phyloP scores from a whole-genome alignment of 1,140 invertebrate species.

The Limonius californicus region DNA sequence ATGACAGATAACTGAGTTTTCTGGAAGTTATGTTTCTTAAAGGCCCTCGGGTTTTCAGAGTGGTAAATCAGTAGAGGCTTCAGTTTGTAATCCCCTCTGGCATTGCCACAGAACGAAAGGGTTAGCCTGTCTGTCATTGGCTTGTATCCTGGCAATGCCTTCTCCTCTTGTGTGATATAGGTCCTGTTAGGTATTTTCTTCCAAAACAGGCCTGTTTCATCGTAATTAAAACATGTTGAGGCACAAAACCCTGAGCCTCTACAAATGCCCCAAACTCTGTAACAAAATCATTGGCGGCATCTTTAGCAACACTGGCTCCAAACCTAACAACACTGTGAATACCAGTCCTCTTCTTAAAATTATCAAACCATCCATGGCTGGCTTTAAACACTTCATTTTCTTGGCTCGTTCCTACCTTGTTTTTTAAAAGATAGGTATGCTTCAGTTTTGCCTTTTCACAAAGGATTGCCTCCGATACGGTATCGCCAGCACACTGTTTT shows the following conservation, averaged over 20 bases:
- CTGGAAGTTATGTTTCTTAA: conserved; percentile 37
- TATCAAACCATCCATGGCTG: conserved; percentile 45
- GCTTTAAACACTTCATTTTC: no score
- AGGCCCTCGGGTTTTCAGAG: conserved; percentile 10
- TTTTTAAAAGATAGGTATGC: conserved; percentile 13
- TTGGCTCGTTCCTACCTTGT: no score
- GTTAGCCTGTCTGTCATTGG: not conserved
- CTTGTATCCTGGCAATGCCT: conserved; percentile 25
- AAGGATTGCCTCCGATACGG: not conserved
- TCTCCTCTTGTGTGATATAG: conserved; percentile 45
- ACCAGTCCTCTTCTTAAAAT: conserved; percentile 41
- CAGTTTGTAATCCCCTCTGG: conserved; percentile 44
- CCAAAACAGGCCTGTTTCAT: conserved; percentile 35
- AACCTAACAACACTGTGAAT: conserved; percentile 44
- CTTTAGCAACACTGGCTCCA: conserved; percentile 36
- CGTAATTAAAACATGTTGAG: conserved; percentile 10
- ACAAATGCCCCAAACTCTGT: not conserved
- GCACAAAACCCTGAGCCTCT: conserved; percentile 15
- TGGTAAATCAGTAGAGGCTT: conserved; percentile 46
- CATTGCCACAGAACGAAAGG: not conserved
- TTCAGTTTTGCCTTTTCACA: not conserved
- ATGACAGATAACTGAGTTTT: not conserved
- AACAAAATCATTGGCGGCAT: conserved; percentile 39
- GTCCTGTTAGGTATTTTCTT: conserved; percentile 49
- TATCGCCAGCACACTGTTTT: conserved; percentile 6